Evolutionary conservation across 2,888 invertebrate species (phyloP), one percentile per base, ranked within the genome.

Genomic region (Nemurella pictetii): DNA sequence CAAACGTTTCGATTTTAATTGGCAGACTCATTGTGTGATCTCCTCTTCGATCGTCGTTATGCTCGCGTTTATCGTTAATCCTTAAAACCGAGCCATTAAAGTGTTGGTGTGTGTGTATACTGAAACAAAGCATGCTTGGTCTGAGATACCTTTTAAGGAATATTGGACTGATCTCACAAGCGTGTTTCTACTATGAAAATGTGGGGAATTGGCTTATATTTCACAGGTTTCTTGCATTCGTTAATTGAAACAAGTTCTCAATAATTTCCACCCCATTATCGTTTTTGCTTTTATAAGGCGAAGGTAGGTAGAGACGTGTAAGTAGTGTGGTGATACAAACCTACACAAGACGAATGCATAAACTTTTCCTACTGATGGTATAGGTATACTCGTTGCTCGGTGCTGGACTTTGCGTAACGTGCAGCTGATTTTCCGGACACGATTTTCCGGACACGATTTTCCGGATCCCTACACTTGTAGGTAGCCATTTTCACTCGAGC

Each of bases 1-100:
- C 80, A 36, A 35, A 36, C 26, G 80, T 30, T 32, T 30, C 80
- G 80, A 35, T 80, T 80, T 80, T 80, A 80, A 80, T 80, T 80
- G 80, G 80, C 80, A 80, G 15, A 20, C 80, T 30, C 7, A 35
- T 80, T 32, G 32, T 80, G 30, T 32, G 35, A 30, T 35, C 30
- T 78, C 36, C 12, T 75, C 28, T 75, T 27, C 75, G 75, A 55
- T 55, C 55, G 55, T 12, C 12, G 15, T 55, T 55, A 55, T 55
- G 55, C 55, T 55, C 55, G 9, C 55, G 55, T 55, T 55, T 55
- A 55, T 55, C 55, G 55, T 55, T 55, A 55, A 55, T 55, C 55
- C 55, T 55, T 12, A 55, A 55, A 55, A 55, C 30, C 20, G 20
- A 29, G 7, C 78, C 78, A 78, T 78, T 78, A 78, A 78, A 30